Evolutionary conservation across 2,888 invertebrate genomes (phyloP).

Genomic region (Euclidia mi): DNA sequence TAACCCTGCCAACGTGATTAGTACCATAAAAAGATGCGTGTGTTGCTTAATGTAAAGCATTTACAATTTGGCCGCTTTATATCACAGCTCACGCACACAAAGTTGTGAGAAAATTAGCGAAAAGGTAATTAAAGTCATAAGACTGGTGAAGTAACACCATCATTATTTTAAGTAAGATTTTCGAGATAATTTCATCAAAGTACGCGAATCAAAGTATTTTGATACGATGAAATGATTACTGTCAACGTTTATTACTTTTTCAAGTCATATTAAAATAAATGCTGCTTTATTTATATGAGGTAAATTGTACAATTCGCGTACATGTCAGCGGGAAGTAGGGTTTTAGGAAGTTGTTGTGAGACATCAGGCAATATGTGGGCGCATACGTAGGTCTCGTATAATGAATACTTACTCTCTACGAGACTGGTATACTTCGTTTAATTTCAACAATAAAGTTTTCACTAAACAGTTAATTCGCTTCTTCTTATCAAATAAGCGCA

Average conservation of each 20-base stretch:
- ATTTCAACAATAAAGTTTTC: too few species aligned
- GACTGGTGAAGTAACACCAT: conserved; percentile 14
- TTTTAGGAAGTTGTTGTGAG: too few species aligned
- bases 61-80: conserved; percentile 27
- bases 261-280: not conserved
- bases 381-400: too few species aligned
- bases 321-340: too few species aligned
- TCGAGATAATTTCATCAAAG: conserved; percentile 29
- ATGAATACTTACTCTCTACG: too few species aligned
- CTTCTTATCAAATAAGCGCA: too few species aligned
- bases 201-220: conserved; percentile 13
- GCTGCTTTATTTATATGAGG: not conserved
- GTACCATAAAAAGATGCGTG: conserved; percentile 36
- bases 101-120: conserved; percentile 48
- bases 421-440: too few species aligned
- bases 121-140: conserved; percentile 51
- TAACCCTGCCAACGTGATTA: conserved; percentile 30
- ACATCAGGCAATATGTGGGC: too few species aligned
- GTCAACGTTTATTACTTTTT: not conserved
- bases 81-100: conserved; percentile 42
- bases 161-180: conserved; percentile 19
- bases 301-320: too few species aligned
- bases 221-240: not conserved
- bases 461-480: too few species aligned
- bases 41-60: conserved; percentile 34